phyloP scores from a whole-genome alignment of 2,113 vertebrate species.

The rabbit (Oryctolagus cuniculus) region DNA sequence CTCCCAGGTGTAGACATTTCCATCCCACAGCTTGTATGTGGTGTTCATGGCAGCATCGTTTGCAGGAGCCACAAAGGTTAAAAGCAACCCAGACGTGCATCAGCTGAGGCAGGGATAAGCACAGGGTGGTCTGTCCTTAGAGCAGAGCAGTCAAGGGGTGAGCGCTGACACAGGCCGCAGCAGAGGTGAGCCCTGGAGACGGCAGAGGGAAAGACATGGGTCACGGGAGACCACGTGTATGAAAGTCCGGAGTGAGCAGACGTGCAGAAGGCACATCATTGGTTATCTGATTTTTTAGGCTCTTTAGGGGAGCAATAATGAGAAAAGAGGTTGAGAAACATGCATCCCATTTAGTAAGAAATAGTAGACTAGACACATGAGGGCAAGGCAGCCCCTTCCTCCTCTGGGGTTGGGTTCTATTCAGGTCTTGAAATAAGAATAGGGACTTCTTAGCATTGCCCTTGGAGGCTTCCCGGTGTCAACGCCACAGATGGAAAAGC shows the following conservation, averaged over 20 bases:
- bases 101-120: background rate
- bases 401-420: background rate
- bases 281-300: background rate
- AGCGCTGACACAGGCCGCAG: background rate
- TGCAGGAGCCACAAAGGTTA: too few relatives aligned
- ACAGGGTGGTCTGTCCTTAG: background rate
- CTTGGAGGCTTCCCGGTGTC: background rate
- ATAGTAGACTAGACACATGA: background rate
- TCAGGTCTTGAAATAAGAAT: background rate
- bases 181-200: background rate
- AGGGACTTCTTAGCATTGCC: background rate
- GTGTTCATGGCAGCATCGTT: too few relatives aligned
- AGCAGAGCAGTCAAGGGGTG: background rate
- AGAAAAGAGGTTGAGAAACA: background rate
- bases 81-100: background rate
- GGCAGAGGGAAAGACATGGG: background rate
- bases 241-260: background rate
- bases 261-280: background rate
- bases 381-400: too few relatives aligned
- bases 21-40: background rate
- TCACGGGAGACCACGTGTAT: background rate
- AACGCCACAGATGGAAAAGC: background rate
- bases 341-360: background rate
- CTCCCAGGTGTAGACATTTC: background rate
- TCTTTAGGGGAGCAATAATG: background rate